Evolutionary conservation across 2,888 invertebrate genomes (phyloP).

Genomic region (Automeris io): DNA sequence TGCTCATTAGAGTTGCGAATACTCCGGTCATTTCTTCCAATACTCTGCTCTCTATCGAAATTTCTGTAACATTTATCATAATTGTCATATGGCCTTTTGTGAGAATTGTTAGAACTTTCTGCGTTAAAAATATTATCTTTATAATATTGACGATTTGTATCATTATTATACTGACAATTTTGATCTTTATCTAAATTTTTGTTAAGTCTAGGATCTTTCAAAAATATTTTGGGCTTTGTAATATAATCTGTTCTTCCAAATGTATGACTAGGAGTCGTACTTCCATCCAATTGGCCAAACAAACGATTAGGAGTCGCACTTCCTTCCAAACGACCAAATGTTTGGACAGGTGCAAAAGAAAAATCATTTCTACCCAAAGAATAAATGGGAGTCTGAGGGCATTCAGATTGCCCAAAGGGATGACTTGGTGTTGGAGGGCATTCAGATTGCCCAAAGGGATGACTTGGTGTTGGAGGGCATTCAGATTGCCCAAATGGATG

Average conservation of each 20-base stretch:
- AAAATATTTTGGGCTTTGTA: slow-evolving; percentile 18
- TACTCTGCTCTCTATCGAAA: slow-evolving; percentile 32
- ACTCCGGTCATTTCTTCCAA: slow-evolving; percentile 24
- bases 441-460: slow-evolving; percentile 39
- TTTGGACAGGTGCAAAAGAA: slow-evolving; percentile 23
- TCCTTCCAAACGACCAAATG: slow-evolving; percentile 27
- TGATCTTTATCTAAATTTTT: slow-evolving; percentile 41
- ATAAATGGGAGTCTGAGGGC: slow-evolving; percentile 28
- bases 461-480: slow-evolving; percentile 30
- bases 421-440: slow-evolving; percentile 42
- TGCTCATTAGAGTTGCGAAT: not conserved
- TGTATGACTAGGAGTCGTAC: slow-evolving; percentile 21
- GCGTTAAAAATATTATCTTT: slow-evolving; percentile 30
- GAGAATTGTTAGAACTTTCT: slow-evolving; percentile 13
- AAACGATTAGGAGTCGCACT: slow-evolving; percentile 21
- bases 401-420: slow-evolving; percentile 38
- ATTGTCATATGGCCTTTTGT: too few species aligned
- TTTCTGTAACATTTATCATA: slow-evolving; percentile 14
- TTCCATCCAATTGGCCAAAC: slow-evolving; percentile 24
- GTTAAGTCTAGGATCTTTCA: slow-evolving; percentile 49
- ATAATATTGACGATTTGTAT: slow-evolving; percentile 33
- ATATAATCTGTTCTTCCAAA: slow-evolving; percentile 23
- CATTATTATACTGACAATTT: slow-evolving; percentile 29
- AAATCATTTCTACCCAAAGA: slow-evolving; percentile 29
- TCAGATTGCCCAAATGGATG: slow-evolving; percentile 43